Evolutionary conservation across 2,797 vertebrate species (phyloP).

Genomic region (Coracias cyanogaster): DNA sequence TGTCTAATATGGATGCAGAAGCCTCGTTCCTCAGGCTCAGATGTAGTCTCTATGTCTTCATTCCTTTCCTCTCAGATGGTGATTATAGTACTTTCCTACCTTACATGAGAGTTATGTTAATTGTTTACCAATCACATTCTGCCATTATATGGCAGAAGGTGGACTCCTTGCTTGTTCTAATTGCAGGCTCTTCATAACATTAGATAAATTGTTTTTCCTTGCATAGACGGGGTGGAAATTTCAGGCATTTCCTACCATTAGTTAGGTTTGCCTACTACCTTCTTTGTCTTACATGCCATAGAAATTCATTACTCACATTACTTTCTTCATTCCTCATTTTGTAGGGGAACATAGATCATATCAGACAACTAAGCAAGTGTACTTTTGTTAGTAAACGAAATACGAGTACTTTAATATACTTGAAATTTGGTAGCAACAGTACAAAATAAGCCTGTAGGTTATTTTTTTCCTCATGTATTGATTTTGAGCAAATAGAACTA

Average conservation of each 20-base stretch:
- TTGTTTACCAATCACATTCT: background rate
- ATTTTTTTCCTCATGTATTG: background rate
- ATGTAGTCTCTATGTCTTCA: background rate
- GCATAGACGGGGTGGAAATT: background rate
- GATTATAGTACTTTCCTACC: background rate
- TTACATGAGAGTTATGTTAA: background rate
- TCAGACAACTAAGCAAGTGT: background rate
- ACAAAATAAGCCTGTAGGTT: background rate
- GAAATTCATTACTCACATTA: background rate
- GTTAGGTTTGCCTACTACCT: background rate
- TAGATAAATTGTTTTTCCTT: background rate
- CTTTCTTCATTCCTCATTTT: background rate
- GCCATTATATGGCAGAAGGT: background rate
- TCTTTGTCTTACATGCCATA: background rate
- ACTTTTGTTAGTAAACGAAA: background rate
- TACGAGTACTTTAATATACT: background rate
- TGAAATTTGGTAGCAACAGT: background rate
- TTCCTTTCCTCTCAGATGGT: background rate
- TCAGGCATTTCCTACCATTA: background rate
- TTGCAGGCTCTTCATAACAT: background rate
- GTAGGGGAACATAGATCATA: background rate
- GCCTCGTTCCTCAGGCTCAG: background rate
- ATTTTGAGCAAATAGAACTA: background rate
- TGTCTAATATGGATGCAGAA: background rate
- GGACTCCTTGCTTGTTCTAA: background rate